Percentiles rank a stretch among this genome's conserved stretches.
phyloP scores from a whole-genome alignment of 2,888 invertebrate genomes.

The Ochropleura leucogaster region DNA sequence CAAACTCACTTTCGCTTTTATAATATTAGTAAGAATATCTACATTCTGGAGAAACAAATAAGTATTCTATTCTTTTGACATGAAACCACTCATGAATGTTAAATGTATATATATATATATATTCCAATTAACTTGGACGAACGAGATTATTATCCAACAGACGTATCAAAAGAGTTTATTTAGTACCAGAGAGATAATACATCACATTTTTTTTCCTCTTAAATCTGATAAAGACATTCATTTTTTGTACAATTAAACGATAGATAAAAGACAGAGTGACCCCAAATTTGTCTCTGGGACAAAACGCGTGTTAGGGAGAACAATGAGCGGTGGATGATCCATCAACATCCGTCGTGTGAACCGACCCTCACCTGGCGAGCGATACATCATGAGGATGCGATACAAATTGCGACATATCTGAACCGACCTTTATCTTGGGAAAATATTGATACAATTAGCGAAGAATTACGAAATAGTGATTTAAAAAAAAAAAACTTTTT shows the following conservation, averaged over 20 bases:
- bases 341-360: conserved; percentile 88
- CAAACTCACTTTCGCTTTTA: no score
- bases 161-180: background rate
- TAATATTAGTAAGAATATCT: no score
- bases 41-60: no score
- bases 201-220: background rate
- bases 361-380: conserved; percentile 86
- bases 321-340: conserved; percentile 85
- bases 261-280: conserved; percentile 79
- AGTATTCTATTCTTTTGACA: no score
- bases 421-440: conserved; percentile 62
- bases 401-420: conserved; percentile 75
- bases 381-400: conserved; percentile 81
- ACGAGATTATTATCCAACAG: background rate
- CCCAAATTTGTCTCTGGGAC: conserved; percentile 87
- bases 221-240: conserved; percentile 17
- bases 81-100: no score
- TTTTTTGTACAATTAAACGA: conserved; percentile 74
- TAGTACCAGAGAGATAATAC: background rate
- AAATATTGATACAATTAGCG: conserved; percentile 63
- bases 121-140: background rate
- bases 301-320: conserved; percentile 79
- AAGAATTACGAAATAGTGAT: conserved; percentile 12
- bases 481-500: background rate
- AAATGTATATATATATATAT: no score